Evolutionary conservation across 2,113 vertebrate genomes (phyloP), one percentile per base, ranked within the genome.

Genomic region (Leptocoma aspasia): DNA sequence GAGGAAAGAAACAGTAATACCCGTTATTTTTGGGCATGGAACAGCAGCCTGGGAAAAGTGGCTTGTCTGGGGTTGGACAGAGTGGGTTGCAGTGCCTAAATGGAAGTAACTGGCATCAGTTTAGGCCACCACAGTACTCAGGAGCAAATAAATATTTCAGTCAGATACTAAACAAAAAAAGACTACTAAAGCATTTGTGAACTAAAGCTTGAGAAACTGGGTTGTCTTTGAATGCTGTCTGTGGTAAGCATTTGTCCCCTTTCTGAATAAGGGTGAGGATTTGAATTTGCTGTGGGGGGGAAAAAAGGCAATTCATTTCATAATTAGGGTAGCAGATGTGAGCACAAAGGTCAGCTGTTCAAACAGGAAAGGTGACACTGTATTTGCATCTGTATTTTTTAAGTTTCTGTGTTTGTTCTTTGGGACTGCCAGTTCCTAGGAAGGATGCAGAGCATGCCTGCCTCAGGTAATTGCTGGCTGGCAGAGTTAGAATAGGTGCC

Each of bases 381-480:
- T 45, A 26, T 68, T 45, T 78, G 76, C 33, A 66, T 57, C 71
- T 80, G 13, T 72, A 9, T 49, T 35, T 77, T 63, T 76, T 16
- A 65, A 8, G 17, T 33, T 20, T 54, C 2, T 33, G 24, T 54
- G n/a, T 77, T 35, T 77, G 37, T n/a, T 82, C 9, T 57, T 65
- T 30, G 66, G 73, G 45, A 47, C 68, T 83, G 79, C 56, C 47
- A 42, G 59, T 69, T 94, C 91, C 89, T 92, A 31, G 86, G 93
- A 63, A 52, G 86, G 71, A 47, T 33, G 26, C 69, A 83, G 71
- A 69, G 76, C 49, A 65, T 27, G 52, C 52, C 47, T 90, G 90
- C 90, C 94, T 82, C 86, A 80, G 94, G 86, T 96, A 26, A 82
- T 82, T 94, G 81, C 95, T 94, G 7, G 1, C 49, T 86, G 84